Percentiles rank a stretch among this genome's conserved stretches.
Evolutionary conservation across 2,888 invertebrate genomes (phyloP).

Genomic region (Caenorhabditis auriculariae): DNA sequence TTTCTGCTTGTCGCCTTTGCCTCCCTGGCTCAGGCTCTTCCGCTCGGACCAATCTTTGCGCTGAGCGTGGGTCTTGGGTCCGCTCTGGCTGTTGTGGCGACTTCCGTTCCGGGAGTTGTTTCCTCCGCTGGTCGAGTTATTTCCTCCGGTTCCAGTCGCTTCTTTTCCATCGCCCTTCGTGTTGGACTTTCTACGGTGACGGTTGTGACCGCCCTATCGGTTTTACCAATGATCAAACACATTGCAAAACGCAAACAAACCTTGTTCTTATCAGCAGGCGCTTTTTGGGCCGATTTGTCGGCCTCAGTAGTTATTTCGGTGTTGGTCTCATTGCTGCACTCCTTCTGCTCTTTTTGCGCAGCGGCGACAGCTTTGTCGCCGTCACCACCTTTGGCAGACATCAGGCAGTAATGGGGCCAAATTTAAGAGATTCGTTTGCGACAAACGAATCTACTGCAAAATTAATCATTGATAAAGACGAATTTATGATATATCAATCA

Average conservation of each 20-base stretch:
- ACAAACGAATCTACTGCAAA: slow-evolving; percentile 20
- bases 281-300: too few relatives aligned
- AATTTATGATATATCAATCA: neutral
- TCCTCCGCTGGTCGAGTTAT: slow-evolving; percentile 4
- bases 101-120: slow-evolving; percentile 32
- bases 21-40: slow-evolving; percentile 41
- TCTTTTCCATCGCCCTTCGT: slow-evolving; percentile 25
- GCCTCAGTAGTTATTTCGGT: too few relatives aligned
- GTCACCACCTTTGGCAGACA: slow-evolving; percentile 21
- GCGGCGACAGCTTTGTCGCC: slow-evolving; percentile 19
- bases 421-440: slow-evolving; percentile 10
- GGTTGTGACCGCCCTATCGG: too few relatives aligned
- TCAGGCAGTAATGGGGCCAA: slow-evolving; percentile 25
- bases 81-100: slow-evolving; percentile 25
- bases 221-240: too few relatives aligned
- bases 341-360: slow-evolving; percentile 16
- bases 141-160: neutral
- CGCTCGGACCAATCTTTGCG: slow-evolving; percentile 39
- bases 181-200: slow-evolving; percentile 34
- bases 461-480: neutral
- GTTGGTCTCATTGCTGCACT: too few relatives aligned
- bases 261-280: too few relatives aligned
- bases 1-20: slow-evolving; percentile 9
- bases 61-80: slow-evolving; percentile 14
- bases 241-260: too few relatives aligned